Evolutionary conservation across 2,113 vertebrate genomes (phyloP).

Genomic region (Alethe castanea): DNA sequence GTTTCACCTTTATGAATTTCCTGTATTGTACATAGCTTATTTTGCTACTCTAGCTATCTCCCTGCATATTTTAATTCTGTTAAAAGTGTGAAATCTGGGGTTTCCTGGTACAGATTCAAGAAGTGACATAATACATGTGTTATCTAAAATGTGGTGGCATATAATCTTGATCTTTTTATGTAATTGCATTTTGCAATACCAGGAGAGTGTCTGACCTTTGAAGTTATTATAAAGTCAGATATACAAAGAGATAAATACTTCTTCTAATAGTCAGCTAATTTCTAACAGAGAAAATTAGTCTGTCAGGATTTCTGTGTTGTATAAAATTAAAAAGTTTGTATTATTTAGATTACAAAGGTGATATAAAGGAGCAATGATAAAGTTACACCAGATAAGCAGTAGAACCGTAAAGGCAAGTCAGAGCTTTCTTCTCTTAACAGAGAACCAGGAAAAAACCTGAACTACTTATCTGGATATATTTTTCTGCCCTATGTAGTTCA

Average conservation of each 20-base stretch:
- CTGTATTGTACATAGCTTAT: neutral
- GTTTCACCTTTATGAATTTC: neutral
- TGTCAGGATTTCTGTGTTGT: neutral
- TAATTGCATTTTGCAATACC: neutral
- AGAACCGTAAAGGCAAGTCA: neutral
- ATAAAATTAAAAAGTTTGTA: neutral
- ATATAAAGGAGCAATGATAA: neutral
- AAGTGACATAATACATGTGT: rapidly evolving
- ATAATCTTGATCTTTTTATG: neutral
- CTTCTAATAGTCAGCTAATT: neutral
- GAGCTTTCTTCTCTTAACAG: neutral
- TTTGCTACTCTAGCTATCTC: neutral
- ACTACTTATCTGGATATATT: neutral
- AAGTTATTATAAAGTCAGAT: neutral
- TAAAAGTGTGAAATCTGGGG: neutral
- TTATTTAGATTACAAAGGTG: neutral
- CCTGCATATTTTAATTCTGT: neutral
- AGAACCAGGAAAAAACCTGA: neutral
- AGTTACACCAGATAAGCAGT: neutral
- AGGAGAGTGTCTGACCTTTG: neutral
- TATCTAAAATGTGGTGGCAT: neutral
- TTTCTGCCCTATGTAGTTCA: neutral
- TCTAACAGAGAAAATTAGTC: neutral
- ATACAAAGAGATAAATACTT: neutral
- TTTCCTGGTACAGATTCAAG: neutral